These are phyloP conservation scores for Platalea minor DNA, from an alignment of 2,797 vertebrate genomes.

Conservation along the genomic window DNA sequence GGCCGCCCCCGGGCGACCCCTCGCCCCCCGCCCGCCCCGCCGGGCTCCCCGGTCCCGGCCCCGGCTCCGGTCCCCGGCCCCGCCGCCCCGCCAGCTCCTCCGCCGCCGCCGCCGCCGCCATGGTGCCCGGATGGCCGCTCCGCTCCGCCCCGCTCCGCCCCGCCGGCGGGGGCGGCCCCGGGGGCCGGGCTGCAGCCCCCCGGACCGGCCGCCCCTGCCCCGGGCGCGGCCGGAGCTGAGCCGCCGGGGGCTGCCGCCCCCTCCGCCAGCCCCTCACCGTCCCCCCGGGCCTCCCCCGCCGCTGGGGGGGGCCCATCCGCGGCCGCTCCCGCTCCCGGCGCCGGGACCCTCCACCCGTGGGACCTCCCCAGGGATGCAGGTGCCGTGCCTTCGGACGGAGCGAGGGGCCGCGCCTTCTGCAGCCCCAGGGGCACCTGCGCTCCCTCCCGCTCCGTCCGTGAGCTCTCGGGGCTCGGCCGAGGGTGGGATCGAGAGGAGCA, in stretches of 20 bases:
- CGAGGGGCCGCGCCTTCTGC: neutral
- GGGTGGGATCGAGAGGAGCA: neutral
- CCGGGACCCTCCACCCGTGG: neutral
- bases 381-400: neutral
- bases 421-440: neutral
- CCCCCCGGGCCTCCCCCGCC: neutral
- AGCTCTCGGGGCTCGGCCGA: fast-evolving
- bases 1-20: conserved; percentile 78
- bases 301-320: no score
- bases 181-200: neutral
- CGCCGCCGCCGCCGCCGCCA: conserved; percentile 85
- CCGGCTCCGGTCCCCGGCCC: conserved; percentile 80
- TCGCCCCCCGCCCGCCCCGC: conserved; percentile 59
- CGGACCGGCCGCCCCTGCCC: no score
- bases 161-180: neutral
- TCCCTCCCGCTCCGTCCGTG: neutral
- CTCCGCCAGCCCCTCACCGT: no score
- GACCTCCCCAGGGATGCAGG: neutral
- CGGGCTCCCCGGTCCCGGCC: conserved; percentile 41
- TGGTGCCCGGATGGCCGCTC: conserved; percentile 2
- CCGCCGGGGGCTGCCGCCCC: no score
- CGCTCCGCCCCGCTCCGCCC: neutral
- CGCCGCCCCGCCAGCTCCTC: conserved; percentile 88
- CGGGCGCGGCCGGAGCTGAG: no score
- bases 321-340: neutral